These are phyloP conservation scores for Argyrosomus japonicus DNA, from an alignment of 2,113 vertebrate genomes.

Conservation along the genomic window DNA sequence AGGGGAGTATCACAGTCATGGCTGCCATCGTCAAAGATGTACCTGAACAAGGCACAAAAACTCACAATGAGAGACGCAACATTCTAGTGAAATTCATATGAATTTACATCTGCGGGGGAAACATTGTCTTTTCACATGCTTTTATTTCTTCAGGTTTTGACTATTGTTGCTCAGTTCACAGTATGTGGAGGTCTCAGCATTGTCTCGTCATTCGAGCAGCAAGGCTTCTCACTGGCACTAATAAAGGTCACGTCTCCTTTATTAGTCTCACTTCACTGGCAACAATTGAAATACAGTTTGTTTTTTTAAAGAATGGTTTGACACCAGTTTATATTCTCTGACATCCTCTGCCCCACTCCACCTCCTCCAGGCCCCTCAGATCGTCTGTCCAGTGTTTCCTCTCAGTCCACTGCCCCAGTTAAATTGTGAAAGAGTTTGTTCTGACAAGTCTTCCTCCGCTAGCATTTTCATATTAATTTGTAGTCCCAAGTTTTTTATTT, in stretches of 20 bases:
- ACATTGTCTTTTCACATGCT: not conserved
- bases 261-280: not conserved
- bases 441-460: constrained; percentile 7
- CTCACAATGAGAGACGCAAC: not conserved
- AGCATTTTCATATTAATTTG: not conserved
- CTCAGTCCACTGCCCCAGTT: not conserved
- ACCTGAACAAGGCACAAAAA: not conserved
- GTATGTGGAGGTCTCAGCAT: not conserved
- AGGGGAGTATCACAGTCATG: not conserved
- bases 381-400: not conserved
- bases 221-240: not conserved
- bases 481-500: not conserved
- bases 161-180: not conserved
- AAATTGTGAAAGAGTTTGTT: not conserved
- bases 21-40: not conserved
- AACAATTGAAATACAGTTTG: not conserved
- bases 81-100: not conserved
- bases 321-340: not conserved
- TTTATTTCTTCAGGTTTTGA: not conserved
- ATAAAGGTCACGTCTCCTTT: not conserved
- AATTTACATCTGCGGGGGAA: not conserved
- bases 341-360: not conserved
- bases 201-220: not conserved
- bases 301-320: not conserved
- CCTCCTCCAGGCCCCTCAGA: constrained; percentile 1